Base-by-base conservation (phyloP, 2,113 vertebrate genomes). In the Rhegmatorhina hoffmannsi region DNA sequence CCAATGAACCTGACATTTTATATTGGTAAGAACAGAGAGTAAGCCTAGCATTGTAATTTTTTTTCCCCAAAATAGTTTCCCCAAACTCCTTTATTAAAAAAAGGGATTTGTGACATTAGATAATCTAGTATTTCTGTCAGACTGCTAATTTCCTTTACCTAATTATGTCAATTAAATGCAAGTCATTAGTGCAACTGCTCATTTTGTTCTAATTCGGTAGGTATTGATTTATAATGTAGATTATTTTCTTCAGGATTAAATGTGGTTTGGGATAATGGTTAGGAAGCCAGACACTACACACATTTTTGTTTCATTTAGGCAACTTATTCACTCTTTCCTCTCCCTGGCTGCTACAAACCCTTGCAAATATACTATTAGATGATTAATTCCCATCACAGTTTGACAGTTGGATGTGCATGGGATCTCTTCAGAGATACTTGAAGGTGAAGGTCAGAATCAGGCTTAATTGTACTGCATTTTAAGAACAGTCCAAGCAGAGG, bases 111-210 rank as follows among this genome's bases (percentile, higher is more conserved):
- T 95, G 87, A 79, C 52, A 62, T 66, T 17, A 66, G 31, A 56
- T 86, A 94, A 96, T 96, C 89, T 75, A 84, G 62, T 97, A 84
- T 64, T 59, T 50, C 87, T 21, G 2, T 36, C 43, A 92, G 14
- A 26, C 36, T 73, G 59, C 95, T 87, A 53, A 92, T 96, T 93
- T 94, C 81, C 70, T 87, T 92, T 36, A 66, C 75, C 34, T 46
- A 92, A 60, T 94, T 84, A 95, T 89, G 87, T 72, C 81, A 94
- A 84, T 92, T 94, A 95, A 95, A 93, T 77, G 38, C 28, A 85
- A 68, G 23, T 67, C 53, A 78, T 93, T 86, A 81, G 23, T 78
- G 49, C 43, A 91, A 84, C 69, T 43, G 23, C 38, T 94, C 6
- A 23, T 44, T 95, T 93, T 94, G 72, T 83, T 86, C 83, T 92